Base-by-base conservation (phyloP, 2,797 vertebrate genomes). In the Rousettus madagascariensis region DNA sequence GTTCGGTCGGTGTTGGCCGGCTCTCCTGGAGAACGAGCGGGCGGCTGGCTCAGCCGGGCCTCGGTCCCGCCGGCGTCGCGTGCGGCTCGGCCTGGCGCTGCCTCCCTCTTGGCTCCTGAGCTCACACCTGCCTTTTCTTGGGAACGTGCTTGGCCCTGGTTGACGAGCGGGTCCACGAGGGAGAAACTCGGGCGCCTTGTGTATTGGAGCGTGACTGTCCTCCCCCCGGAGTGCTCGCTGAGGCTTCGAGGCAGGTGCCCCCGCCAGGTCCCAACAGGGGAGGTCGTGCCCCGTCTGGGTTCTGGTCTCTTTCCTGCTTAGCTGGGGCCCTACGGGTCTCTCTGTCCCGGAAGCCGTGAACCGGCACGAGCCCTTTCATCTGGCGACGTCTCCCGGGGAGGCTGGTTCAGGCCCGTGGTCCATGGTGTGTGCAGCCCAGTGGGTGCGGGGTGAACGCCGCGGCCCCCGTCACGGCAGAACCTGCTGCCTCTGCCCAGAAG, bases 251-350 rank as follows among this genome's bases (percentile, higher is more conserved):
- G 38, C 16, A 3, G 65, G 12, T 0, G 20, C 17, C 51, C 66
- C 28, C 2, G 38, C 22, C 33, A 5, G 33, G 36, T 2, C 0
- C 1, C 16, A 3, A 59, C 3, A 0, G 0, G 5, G 59, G 28
- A 38, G 26, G 6, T 41, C 0, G 2, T 19, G 9, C 13, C 26
- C 26, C 2, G 19, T 16, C 72, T 12, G 24, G 5, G 43, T 30
- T 20, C 22, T 8, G 5, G 0, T 24, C 43, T 38, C 55, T 2
- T 16, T 5, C 19, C 38, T 38, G 4, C 74, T 30, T 33, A 3
- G 19, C 8, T 0, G 10, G 61, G 43, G 46, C 28, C 87, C 43
- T 33, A 12, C 9, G 36, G 22, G 61, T 15, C 28, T 78, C 28
- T 78, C 28, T 20, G 20, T 43, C 87, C n/a, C 4, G 9, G 61